A percentile compares a stretch with the other conserved stretches of the same genome.
Evolutionary conservation across 64 coral and sea anemone species (phyloP).

Genomic region (Dendrophyllia cribrosa): DNA sequence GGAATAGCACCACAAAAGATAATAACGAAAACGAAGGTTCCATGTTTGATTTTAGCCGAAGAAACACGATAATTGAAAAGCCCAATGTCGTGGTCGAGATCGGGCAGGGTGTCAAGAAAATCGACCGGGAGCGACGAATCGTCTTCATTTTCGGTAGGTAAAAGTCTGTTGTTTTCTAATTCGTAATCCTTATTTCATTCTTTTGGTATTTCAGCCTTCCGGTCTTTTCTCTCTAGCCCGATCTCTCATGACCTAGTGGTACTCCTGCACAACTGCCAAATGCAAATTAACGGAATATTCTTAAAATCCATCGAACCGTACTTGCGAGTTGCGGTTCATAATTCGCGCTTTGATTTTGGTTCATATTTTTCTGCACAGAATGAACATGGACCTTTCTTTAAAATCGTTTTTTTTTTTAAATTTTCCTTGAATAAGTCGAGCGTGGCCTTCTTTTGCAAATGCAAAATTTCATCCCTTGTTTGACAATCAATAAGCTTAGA

Average conservation of each 20-base stretch:
- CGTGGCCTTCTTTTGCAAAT: not conserved
- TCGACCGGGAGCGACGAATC: conserved; percentile 74
- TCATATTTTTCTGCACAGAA: too few relatives aligned
- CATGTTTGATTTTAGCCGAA: conserved; percentile 82
- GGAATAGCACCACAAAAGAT: conserved; percentile 49
- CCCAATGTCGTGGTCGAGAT: conserved; percentile 79
- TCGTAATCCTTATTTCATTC: not conserved
- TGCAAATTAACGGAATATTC: not conserved
- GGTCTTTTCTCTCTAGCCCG: too few relatives aligned
- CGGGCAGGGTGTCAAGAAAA: conserved; percentile 87
- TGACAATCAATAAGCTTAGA: not conserved
- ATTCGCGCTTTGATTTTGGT: too few relatives aligned
- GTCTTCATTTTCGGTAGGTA: conserved; percentile 93
- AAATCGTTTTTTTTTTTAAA: not conserved
- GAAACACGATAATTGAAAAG: conserved; percentile 85
- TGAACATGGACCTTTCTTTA: too few relatives aligned
- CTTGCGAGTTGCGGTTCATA: too few relatives aligned
- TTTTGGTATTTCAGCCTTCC: not conserved
- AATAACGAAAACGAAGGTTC: conserved; percentile 20
- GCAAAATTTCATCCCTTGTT: too few relatives aligned
- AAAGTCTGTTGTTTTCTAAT: conserved; percentile 1
- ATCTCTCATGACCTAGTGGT: too few relatives aligned
- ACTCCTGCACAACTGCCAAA: not conserved
- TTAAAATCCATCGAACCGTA: not conserved
- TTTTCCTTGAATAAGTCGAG: not conserved